Conservation (phyloP, 2,888 invertebrate genomes). For the Drosophila falleni region DNA sequence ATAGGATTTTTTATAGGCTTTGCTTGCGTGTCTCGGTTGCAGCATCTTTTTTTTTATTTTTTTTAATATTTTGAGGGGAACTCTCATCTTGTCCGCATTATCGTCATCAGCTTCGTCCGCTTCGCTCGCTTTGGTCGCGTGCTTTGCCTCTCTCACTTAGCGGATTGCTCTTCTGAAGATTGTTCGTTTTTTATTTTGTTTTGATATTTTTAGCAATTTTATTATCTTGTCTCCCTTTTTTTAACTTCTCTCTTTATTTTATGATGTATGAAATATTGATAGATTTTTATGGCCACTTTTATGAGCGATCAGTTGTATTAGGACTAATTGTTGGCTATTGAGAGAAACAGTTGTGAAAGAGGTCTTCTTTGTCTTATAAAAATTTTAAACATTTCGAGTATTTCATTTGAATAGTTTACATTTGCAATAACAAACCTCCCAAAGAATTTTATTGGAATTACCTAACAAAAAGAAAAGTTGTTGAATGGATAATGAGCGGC, state of each 20-base stretch:
- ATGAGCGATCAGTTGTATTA: constrained; percentile 34
- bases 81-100: constrained; percentile 11
- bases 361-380: neutral
- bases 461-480: constrained; percentile 39
- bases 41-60: constrained; percentile 38
- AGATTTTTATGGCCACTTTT: constrained; percentile 34
- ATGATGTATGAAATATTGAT: constrained; percentile 71
- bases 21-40: constrained; percentile 39
- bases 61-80: constrained; percentile 35
- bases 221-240: constrained; percentile 52
- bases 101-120: constrained; percentile 19
- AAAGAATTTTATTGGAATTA: constrained; percentile 21
- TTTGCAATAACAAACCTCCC: constrained; percentile 37
- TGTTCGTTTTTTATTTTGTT: constrained; percentile 42
- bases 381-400: neutral
- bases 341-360: constrained; percentile 5
- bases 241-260: constrained; percentile 35
- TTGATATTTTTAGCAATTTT: constrained; percentile 72
- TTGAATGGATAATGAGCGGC: constrained; percentile 15
- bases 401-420: constrained; percentile 6
- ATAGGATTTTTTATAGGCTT: constrained; percentile 79
- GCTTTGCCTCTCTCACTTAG: constrained; percentile 46
- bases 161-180: constrained; percentile 34
- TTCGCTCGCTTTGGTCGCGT: constrained; percentile 71
- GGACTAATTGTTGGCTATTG: constrained; percentile 41